Evolutionary conservation across 2,113 vertebrate genomes (phyloP), one percentile per base, ranked within the genome.

Genomic region (Thinocorus orbignyianus): DNA sequence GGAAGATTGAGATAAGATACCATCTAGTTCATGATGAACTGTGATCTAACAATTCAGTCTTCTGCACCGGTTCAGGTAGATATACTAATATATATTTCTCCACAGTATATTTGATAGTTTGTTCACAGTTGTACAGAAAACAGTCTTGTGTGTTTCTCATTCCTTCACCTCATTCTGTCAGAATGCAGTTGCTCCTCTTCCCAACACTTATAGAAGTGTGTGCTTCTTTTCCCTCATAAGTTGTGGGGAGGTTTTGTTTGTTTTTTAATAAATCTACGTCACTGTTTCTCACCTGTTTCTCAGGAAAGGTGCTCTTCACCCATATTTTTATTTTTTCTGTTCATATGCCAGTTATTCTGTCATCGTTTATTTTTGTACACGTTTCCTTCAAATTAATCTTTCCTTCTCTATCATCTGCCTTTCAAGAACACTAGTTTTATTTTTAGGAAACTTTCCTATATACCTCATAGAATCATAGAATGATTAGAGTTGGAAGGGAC

Each of bases 111-210:
- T 86, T 64, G 51, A 37, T 87, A 65, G 25, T 82, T 96, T 87
- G 31, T 88, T 95, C 42, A 62, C 39, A 51, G 51, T 24, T 86
- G 30, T 73, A 65, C 33, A 88, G 72, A 49, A 82, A 76, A 72
- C 7, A 48, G 30, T 64, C 33, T 22, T 93, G 46, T 80, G 82
- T 60, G 15, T 68, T 95, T 92, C 48, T 84, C 2, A 0, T 83
- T 92, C 48, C 35, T 92, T 95, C n/a, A 57, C 93, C 86, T 89
- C 93, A 76, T 97, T 95, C 79, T 93, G 81, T 96, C 92, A 93
- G 66, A 88, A 85, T 54, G 76, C 42, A 66, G 60, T 73, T 77
- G 69, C 52, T 91, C 20, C 24, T 73, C 66, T 91, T 94, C 49
- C 66, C 62, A 2, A 77, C 28, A 20, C 66, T 72, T 69, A 20